A percentile compares a stretch with the other conserved stretches of the same genome.
Evolutionary conservation across 2,888 invertebrate species (phyloP).

Genomic region (Elegia similella): DNA sequence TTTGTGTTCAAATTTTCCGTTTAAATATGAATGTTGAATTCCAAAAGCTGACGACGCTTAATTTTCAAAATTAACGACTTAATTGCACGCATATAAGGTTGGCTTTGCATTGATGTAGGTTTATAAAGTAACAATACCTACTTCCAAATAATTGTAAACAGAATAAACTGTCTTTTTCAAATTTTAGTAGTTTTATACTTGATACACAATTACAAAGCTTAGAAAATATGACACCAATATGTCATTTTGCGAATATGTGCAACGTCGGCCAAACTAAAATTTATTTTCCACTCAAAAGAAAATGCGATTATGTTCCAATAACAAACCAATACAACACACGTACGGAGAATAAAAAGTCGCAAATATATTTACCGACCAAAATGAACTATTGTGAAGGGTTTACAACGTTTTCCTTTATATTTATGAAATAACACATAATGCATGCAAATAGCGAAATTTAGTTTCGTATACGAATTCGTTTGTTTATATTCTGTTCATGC

Average conservation of each 20-base stretch:
- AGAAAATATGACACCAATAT: background rate
- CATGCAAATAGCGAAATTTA: conserved; percentile 16
- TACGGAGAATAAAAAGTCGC: conserved; percentile 46
- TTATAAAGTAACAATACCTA: too few relatives aligned
- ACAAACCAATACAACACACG: conserved; percentile 55
- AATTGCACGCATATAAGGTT: too few relatives aligned
- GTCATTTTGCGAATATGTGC: conserved; percentile 30
- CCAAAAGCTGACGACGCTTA: too few relatives aligned
- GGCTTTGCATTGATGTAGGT: too few relatives aligned
- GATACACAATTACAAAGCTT: too few relatives aligned
- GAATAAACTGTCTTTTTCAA: too few relatives aligned
- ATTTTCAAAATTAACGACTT: too few relatives aligned
- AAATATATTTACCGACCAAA: conserved; percentile 37
- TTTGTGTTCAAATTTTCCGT: too few relatives aligned
- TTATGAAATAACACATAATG: conserved; percentile 16
- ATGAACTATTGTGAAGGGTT: conserved; percentile 26
- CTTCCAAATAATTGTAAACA: too few relatives aligned
- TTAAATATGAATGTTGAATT: too few relatives aligned
- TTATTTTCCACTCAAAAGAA: conserved; percentile 57
- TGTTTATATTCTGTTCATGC: conserved; percentile 9
- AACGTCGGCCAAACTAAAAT: conserved; percentile 45
- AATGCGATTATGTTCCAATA: conserved; percentile 67
- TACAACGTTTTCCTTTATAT: conserved; percentile 12
- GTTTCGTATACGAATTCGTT: conserved; percentile 9
- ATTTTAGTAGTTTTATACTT: too few relatives aligned